phyloP scores from a whole-genome alignment of 2,113 vertebrate genomes.

The Pangasianodon hypophthalmus region DNA sequence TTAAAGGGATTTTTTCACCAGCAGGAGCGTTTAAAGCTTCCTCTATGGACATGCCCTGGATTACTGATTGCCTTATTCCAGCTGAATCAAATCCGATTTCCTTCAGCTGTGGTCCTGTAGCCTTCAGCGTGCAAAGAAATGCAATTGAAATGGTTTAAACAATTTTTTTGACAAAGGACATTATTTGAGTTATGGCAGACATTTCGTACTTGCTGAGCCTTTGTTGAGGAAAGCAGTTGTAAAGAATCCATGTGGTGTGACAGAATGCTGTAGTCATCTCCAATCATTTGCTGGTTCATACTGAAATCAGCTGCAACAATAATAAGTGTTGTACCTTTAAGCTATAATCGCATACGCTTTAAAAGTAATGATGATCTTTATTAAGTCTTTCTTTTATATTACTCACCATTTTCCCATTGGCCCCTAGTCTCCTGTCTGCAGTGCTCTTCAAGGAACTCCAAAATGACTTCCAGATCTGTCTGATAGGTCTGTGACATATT shows the following conservation, averaged over 20 bases:
- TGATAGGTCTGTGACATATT: slow-evolving; percentile 64
- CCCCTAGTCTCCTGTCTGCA: slow-evolving; percentile 64
- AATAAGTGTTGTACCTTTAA: neutral
- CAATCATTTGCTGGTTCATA: neutral
- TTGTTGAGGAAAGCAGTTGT: slow-evolving; percentile 19
- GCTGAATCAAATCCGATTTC: neutral
- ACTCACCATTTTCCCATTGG: slow-evolving; percentile 45
- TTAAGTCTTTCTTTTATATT: neutral
- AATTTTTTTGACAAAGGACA: too few species aligned
- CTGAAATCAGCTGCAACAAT: slow-evolving; percentile 3
- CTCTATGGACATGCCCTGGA: neutral
- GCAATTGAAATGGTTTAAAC: neutral
- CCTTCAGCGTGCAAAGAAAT: slow-evolving; percentile 16
- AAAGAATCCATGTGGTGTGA: slow-evolving; percentile 22
- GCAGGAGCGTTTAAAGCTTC: slow-evolving; percentile 11
- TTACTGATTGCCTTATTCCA: neutral
- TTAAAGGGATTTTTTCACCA: slow-evolving; percentile 19
- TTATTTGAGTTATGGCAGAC: neutral
- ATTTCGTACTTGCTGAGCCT: slow-evolving; percentile 24
- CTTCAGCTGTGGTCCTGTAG: slow-evolving; percentile 17
- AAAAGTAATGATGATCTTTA: neutral
- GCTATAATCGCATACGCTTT: neutral
- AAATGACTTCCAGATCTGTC: slow-evolving; percentile 76
- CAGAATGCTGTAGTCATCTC: neutral
- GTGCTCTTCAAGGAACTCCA: slow-evolving; percentile 77